These are phyloP conservation scores for Aegypius monachus DNA, from an alignment of 2,113 vertebrate genomes.

Conservation along the genomic window DNA sequence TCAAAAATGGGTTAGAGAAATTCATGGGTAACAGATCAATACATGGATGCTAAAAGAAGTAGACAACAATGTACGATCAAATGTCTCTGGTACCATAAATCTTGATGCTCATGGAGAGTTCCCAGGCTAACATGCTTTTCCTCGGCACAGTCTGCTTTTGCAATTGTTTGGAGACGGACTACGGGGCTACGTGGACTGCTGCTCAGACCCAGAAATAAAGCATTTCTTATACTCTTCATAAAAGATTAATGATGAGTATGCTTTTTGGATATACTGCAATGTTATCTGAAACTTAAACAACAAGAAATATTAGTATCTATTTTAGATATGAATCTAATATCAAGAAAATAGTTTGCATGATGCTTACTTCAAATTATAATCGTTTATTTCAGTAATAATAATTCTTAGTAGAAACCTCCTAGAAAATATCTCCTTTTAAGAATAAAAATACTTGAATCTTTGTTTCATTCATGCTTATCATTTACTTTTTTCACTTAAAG, in stretches of 20 bases:
- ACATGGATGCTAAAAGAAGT: not conserved
- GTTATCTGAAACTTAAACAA: not conserved
- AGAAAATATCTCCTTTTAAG: not conserved
- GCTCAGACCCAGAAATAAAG: not conserved
- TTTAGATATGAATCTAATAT: not conserved
- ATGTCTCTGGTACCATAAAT: not conserved
- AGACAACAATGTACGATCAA: fast-evolving
- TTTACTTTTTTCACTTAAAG: not conserved
- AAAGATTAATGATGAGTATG: not conserved
- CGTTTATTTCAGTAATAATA: not conserved
- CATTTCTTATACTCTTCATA: not conserved
- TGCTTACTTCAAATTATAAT: not conserved
- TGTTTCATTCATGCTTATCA: not conserved
- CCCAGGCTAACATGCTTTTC: not conserved
- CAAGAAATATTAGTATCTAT: not conserved
- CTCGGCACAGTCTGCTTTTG: not conserved
- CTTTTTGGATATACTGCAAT: not conserved
- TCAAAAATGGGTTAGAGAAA: not conserved
- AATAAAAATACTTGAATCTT: not conserved
- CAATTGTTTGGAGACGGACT: not conserved
- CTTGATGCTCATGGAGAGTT: fast-evolving
- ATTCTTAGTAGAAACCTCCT: not conserved
- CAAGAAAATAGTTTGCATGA: not conserved
- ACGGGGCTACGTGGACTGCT: not conserved
- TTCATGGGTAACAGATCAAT: not conserved